Evolutionary conservation across 2,888 invertebrate genomes (phyloP).

Genomic region (Lycia hirtaria): DNA sequence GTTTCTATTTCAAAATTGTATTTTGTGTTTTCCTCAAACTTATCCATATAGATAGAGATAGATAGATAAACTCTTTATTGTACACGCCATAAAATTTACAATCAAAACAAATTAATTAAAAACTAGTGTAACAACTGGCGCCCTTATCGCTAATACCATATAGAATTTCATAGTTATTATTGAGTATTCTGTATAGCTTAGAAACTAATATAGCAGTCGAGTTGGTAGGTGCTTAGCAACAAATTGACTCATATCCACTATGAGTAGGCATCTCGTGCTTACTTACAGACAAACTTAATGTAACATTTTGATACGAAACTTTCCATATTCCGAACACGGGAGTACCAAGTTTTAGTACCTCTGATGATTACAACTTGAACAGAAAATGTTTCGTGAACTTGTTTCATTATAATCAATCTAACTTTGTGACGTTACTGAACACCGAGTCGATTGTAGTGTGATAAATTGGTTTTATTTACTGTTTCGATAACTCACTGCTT

Average conservation of each 20-base stretch:
- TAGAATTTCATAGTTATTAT: too few species aligned
- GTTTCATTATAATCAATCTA: slow-evolving; percentile 20
- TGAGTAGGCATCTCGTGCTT: slow-evolving; percentile 27
- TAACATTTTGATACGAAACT: slow-evolving; percentile 39
- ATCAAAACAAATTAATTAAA: too few species aligned
- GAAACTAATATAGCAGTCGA: neutral
- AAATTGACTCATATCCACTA: slow-evolving; percentile 34
- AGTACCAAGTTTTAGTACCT: slow-evolving; percentile 20
- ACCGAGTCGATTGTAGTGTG: neutral
- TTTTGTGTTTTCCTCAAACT: too few species aligned
- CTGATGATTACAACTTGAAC: slow-evolving; percentile 18
- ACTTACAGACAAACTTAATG: slow-evolving; percentile 27
- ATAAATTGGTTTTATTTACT: neutral
- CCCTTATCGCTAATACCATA: too few species aligned
- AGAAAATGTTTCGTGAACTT: slow-evolving; percentile 15
- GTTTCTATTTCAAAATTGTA: too few species aligned
- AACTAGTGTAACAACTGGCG: too few species aligned
- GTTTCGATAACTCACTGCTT: neutral
- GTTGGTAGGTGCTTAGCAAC: slow-evolving; percentile 23
- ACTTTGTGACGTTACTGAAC: slow-evolving; percentile 3
- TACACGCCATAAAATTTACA: too few species aligned
- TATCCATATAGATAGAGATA: too few species aligned
- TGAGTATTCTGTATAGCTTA: neutral
- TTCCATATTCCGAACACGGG: slow-evolving; percentile 30
- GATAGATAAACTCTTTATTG: too few species aligned